These are phyloP conservation scores for Argyresthia goedartella DNA, from an alignment of 2,888 invertebrate genomes.

Conservation along the genomic window DNA sequence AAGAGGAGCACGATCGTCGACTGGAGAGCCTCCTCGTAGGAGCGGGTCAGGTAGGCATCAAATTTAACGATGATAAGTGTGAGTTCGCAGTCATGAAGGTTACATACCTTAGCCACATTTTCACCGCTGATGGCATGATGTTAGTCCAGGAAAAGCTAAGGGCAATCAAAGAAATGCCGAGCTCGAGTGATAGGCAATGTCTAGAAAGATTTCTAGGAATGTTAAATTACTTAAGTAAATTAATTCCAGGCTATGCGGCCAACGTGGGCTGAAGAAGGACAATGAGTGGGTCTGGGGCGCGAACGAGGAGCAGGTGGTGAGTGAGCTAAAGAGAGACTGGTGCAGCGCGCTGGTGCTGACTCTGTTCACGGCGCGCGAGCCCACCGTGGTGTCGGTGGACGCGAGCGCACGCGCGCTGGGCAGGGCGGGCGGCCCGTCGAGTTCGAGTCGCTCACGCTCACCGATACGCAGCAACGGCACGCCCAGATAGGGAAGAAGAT, in stretches of 20 bases:
- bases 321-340: slow-evolving; percentile 8
- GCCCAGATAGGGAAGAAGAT: slow-evolving; percentile 20
- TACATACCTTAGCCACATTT: neutral
- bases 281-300: slow-evolving; percentile 1
- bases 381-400: slow-evolving; percentile 16
- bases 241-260: slow-evolving; percentile 12
- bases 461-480: too few species aligned
- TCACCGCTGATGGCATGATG: neutral
- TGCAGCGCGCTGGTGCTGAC: slow-evolving; percentile 11
- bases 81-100: neutral
- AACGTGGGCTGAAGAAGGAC: neutral
- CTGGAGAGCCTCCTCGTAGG: slow-evolving; percentile 10
- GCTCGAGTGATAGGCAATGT: neutral
- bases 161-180: neutral
- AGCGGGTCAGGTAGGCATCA: slow-evolving; percentile 12
- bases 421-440: slow-evolving; percentile 13
- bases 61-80: slow-evolving; percentile 15
- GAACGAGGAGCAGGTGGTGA: slow-evolving; percentile 2
- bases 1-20: slow-evolving; percentile 13
- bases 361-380: slow-evolving; percentile 6
- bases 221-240: slow-evolving; percentile 9
- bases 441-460: too few species aligned
- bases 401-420: slow-evolving; percentile 13
- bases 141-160: neutral
- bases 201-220: slow-evolving; percentile 1